These are phyloP conservation scores for Troides oblongomaculatus DNA, from an alignment of 2,888 invertebrate species.

Conservation along the genomic window DNA sequence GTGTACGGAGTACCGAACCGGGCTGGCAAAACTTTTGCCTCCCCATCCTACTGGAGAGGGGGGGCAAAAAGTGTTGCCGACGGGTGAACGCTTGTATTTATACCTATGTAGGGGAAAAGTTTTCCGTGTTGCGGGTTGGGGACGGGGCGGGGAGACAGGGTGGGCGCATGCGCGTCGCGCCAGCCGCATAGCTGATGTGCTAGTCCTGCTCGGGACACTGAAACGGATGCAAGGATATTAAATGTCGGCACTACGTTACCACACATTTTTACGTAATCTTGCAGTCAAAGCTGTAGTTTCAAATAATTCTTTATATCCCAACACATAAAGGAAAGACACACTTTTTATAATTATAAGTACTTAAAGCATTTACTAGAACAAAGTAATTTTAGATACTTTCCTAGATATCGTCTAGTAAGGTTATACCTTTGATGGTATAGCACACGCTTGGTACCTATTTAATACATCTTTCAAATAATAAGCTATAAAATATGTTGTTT, in stretches of 20 bases:
- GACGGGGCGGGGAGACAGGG: constrained; percentile 51
- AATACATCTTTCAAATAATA: no score
- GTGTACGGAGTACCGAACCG: constrained; percentile 74
- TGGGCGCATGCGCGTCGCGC: constrained; percentile 65
- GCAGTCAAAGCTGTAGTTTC: background rate
- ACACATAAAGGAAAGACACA: background rate
- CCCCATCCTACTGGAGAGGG: constrained; percentile 57
- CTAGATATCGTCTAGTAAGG: background rate
- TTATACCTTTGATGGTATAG: background rate
- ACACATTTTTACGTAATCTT: constrained; percentile 53
- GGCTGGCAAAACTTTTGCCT: constrained; percentile 76
- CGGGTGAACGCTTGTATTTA: constrained; percentile 71
- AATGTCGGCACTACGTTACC: constrained; percentile 32
- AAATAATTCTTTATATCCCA: background rate
- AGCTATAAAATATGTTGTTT: no score
- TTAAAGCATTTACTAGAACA: background rate
- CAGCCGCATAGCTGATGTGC: constrained; percentile 65
- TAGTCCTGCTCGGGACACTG: constrained; percentile 68
- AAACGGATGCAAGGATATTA: constrained; percentile 46
- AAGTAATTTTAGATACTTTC: background rate
- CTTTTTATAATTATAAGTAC: background rate
- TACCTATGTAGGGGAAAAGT: constrained; percentile 79
- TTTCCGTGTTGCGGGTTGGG: constrained; percentile 78
- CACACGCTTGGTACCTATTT: background rate
- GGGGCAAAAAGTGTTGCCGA: constrained; percentile 79